Base-by-base conservation (phyloP, 2,113 vertebrate species). In the Trochalopteron elliotii region DNA sequence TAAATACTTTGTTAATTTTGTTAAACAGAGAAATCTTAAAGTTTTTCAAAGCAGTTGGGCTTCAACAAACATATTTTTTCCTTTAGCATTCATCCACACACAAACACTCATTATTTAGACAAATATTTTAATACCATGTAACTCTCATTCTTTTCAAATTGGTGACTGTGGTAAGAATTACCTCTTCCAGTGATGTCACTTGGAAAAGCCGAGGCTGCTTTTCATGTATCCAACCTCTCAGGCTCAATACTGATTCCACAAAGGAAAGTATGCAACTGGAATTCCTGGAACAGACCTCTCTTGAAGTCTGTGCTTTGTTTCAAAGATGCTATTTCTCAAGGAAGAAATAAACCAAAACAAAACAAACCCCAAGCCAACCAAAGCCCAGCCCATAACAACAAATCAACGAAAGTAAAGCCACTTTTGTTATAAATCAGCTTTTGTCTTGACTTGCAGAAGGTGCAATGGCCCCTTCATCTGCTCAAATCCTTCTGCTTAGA, bases 381-480 rank as follows among this genome's bases (percentile, higher is more conserved):
- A 88, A 90, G 79, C 45, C 56, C 59, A 57, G 57, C 37, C 68
- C 4, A 3, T 60, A 93, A 75, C 49, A 92, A 84, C 56, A 59
- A 89, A 93, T 81, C 60, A 87, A 89, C 72, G 91, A 68, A 71
- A 94, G 24, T n/a, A 71, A 96, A 70, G 0, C 18, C 56, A 49
- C 52, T 81, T 81, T 31, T 55, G 50, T 67, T 70, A 59, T 70
- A 74, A 84, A 89, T 83, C 81, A 89, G 64, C 70, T 89, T 92
- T 89, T 94, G 76, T 88, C 79, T 89, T 92, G 79, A 80, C 85
- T 93, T 92, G 88, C 52, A 80, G 82, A 74, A 91, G 79, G 80
- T 78, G 90, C 79, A 55, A 20, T 16, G 71, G 71, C 71, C 75
- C 75, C 82, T 94, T 93, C 52, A 77, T 80, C 79, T 22, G 6